Evolutionary conservation across 2,888 invertebrate species (phyloP).

Genomic region (Campoplex nolae): DNA sequence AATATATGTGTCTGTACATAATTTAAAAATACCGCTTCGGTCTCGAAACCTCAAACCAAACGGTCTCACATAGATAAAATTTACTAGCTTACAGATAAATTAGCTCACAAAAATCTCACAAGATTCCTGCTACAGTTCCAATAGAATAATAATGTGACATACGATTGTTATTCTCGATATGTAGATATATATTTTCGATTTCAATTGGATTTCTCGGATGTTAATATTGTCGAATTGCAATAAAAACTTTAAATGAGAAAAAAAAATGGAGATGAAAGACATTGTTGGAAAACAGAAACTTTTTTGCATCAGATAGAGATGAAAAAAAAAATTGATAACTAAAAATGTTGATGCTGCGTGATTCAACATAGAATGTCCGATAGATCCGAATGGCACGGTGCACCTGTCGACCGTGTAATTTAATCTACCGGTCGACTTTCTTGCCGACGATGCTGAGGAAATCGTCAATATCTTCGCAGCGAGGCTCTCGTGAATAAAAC

Average conservation of each 20-base stretch:
- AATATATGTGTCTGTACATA: not conserved
- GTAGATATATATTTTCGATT: not conserved
- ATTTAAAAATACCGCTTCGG: not conserved
- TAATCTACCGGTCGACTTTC: conserved; percentile 71
- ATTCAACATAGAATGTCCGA: conserved; percentile 7
- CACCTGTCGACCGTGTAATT: conserved; percentile 73
- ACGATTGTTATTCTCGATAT: too few species aligned
- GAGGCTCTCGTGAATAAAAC: not conserved
- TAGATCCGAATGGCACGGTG: conserved; percentile 71
- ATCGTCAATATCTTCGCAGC: conserved; percentile 3
- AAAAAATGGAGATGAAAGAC: not conserved
- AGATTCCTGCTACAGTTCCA: not conserved
- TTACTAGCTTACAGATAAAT: not conserved
- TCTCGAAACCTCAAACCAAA: too few species aligned
- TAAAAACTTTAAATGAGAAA: not conserved
- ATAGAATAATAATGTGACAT: not conserved
- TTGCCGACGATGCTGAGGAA: conserved; percentile 32
- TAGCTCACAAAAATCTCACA: too few species aligned
- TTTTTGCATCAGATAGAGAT: not conserved
- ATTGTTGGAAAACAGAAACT: not conserved
- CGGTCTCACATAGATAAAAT: not conserved
- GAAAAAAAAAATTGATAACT: not conserved
- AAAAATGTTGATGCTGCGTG: not conserved
- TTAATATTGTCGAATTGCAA: not conserved
- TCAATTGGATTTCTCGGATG: not conserved